phyloP scores from a whole-genome alignment of 2,113 vertebrate genomes.

The Channa argus region DNA sequence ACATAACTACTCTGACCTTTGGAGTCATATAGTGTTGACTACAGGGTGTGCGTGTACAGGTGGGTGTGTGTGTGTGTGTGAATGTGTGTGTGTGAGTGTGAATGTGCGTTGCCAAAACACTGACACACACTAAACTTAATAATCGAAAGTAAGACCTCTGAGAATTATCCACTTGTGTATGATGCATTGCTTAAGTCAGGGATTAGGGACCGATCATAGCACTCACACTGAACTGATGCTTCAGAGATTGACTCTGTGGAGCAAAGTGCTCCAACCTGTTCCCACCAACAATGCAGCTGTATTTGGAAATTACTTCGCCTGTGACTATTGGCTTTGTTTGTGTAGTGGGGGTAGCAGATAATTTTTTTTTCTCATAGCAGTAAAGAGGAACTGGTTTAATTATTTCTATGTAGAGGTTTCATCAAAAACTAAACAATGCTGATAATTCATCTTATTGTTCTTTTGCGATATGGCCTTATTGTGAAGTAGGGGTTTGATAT shows the following conservation, averaged over 20 bases:
- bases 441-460: neutral
- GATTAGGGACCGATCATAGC: slow-evolving; percentile 15
- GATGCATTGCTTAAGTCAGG: neutral
- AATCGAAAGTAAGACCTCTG: slow-evolving; percentile 3
- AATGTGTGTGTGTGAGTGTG: slow-evolving; percentile 7
- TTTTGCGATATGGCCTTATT: neutral
- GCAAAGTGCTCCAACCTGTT: slow-evolving; percentile 76
- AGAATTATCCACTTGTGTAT: neutral
- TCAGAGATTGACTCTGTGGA: slow-evolving; percentile 37
- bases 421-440: neutral
- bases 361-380: slow-evolving; percentile 6
- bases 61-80: slow-evolving; percentile 8
- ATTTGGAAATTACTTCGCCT: slow-evolving; percentile 61
- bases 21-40: slow-evolving; percentile 33
- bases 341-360: slow-evolving; percentile 1
- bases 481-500: slow-evolving; percentile 2
- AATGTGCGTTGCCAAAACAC: neutral
- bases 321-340: slow-evolving; percentile 49
- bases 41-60: neutral
- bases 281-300: slow-evolving; percentile 66
- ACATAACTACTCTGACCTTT: slow-evolving; percentile 63
- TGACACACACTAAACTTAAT: neutral
- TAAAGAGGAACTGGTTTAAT: neutral
- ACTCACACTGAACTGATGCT: slow-evolving; percentile 40
- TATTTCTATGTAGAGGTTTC: neutral